Base-by-base conservation (phyloP, 2,888 invertebrate genomes). In the Bimastos eiseni region DNA sequence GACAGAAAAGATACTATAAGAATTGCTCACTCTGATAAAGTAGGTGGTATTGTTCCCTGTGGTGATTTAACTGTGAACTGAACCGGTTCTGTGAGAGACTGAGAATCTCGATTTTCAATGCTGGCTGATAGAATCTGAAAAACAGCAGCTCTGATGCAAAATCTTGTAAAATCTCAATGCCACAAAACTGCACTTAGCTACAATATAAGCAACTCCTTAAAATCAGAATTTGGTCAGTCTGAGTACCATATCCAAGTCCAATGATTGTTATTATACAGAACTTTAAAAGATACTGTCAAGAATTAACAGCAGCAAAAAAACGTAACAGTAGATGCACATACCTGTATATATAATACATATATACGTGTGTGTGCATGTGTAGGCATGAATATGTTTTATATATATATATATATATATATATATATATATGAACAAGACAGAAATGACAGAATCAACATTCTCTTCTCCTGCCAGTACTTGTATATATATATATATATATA, bases 121-220 rank as follows among this genome's bases (percentile, higher is more conserved):
- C 90, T 90, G 34, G 90, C 49, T 55, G 90, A 90, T n/a, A 90
- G 36, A 33, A 90, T 49, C 90, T 90, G 70, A 33, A 90, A 49
- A n/a, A 70, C 70, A 70, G n/a, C 6, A 49, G 21, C 24, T 49
- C 5, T 24, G 11, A 49, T 49, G 49, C 24, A 49, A 49, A 49
- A 49, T 21, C 49, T 49, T 49, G 21, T 24, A 49, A 24, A 1
- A 4, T 70, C 70, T n/a, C 70, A n/a, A 70, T n/a, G 30, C 70
- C 30, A 70, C n/a, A n/a, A n/a, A 70, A 70, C 8, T n/a, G 70
- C 70, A 70, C 30, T 70, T 21, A n/a, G n/a, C 30, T n/a, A 70
- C 49, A 49, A 49, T 49, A 24, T 1, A 55, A 70, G 6, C 70
- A 70, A 70, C 24, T 49, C 49, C 21, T 5, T 49, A 49, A 49